Evolutionary conservation across 2,113 vertebrate species (phyloP).

Genomic region (Sebastes fasciatus): DNA sequence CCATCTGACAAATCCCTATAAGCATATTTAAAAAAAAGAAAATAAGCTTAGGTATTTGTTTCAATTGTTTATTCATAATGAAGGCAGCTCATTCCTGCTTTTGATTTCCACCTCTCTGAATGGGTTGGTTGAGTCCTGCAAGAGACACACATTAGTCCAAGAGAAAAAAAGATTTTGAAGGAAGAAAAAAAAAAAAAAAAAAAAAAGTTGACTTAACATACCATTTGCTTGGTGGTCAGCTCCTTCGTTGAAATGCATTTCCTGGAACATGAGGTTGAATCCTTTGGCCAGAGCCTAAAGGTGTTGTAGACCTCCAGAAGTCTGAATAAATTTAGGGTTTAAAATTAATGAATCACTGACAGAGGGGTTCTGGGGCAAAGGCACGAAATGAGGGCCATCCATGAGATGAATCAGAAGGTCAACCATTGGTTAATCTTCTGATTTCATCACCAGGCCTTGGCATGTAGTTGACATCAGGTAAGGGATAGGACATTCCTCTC

Average conservation of each 20-base stretch:
- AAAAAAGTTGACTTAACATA: neutral
- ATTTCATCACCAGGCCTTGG: neutral
- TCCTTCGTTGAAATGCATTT: conserved; percentile 12
- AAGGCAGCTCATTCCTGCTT: conserved; percentile 8
- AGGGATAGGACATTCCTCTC: neutral
- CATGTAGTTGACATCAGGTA: neutral
- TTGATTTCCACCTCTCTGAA: neutral
- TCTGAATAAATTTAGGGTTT: neutral
- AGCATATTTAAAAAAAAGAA: neutral
- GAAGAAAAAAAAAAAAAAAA: neutral
- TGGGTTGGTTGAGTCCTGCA: conserved; percentile 42
- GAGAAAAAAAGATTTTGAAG: neutral
- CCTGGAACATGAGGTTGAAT: conserved; percentile 7
- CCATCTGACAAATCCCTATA: no score
- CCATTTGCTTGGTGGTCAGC: conserved; percentile 19
- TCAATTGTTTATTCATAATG: conserved; percentile 45
- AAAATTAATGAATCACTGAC: neutral
- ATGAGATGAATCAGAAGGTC: neutral
- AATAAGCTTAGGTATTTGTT: neutral
- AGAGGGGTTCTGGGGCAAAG: neutral
- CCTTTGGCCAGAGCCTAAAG: neutral
- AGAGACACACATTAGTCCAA: conserved; percentile 27
- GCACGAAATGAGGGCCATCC: neutral
- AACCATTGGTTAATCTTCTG: neutral
- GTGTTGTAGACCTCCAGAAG: neutral